These are phyloP conservation scores for Chironomus striatipennis DNA, from an alignment of 1,140 invertebrate species.

Conservation along the genomic window DNA sequence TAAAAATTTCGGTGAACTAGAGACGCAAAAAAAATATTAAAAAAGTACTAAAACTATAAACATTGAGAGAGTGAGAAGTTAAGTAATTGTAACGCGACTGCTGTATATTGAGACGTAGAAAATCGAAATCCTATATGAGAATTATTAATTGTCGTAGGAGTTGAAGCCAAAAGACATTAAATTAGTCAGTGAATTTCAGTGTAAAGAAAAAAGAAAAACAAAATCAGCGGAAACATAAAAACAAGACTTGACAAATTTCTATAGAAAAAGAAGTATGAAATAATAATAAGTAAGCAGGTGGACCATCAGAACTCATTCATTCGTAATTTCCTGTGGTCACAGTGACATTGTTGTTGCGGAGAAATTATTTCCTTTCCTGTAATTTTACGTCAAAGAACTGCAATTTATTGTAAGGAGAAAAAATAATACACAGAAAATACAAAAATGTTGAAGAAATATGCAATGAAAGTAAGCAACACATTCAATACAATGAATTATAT, in stretches of 20 bases:
- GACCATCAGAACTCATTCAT: neutral
- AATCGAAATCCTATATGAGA: neutral
- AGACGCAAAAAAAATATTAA: neutral
- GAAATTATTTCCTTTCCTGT: too few species aligned
- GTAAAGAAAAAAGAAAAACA: neutral
- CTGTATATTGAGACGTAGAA: neutral
- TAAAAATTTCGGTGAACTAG: neutral
- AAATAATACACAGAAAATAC: slow-evolving; percentile 4
- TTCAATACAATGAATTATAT: slow-evolving; percentile 25
- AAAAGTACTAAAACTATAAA: neutral
- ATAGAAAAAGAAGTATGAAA: neutral
- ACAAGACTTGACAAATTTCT: neutral
- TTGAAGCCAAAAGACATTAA: neutral
- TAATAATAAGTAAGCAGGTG: neutral
- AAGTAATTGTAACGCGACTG: neutral
- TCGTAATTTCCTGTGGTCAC: too few species aligned
- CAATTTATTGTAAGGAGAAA: neutral
- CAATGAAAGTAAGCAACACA: slow-evolving; percentile 23
- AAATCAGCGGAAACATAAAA: neutral
- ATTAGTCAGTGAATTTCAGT: neutral
- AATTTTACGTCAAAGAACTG: too few species aligned
- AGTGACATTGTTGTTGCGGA: too few species aligned
- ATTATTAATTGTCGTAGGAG: neutral
- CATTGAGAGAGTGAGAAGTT: neutral
- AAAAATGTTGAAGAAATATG: slow-evolving; percentile 26